phyloP scores from a whole-genome alignment of 2,888 invertebrate species.

The Imbricaverruca yamaguchii region DNA sequence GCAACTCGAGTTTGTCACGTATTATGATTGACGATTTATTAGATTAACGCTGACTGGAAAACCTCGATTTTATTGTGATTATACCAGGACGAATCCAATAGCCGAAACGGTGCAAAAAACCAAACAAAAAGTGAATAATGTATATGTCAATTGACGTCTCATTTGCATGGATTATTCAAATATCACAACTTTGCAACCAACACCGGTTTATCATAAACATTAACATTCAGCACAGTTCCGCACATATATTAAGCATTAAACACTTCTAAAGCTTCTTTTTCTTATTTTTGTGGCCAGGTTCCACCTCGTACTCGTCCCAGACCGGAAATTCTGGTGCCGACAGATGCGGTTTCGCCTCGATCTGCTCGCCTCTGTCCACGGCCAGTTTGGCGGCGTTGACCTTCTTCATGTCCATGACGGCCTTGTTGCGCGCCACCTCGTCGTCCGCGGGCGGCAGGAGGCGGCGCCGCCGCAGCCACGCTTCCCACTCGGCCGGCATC shows the following conservation, averaged over 20 bases:
- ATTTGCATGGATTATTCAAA: too few relatives aligned
- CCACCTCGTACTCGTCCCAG: background rate
- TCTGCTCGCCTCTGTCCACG: background rate
- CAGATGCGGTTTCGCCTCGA: background rate
- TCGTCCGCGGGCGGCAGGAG: conserved; percentile 22
- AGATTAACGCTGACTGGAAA: too few relatives aligned
- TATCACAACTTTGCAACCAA: background rate
- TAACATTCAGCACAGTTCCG: background rate
- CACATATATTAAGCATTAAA: too few relatives aligned
- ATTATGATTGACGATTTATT: too few relatives aligned
- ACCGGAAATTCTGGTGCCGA: background rate
- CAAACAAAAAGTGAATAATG: too few relatives aligned
- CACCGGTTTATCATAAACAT: background rate
- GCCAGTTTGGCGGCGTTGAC: conserved; percentile 7
- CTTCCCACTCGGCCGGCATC: conserved; percentile 27
- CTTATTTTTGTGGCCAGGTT: background rate
- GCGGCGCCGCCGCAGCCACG: conserved; percentile 26
- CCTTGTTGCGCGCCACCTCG: conserved; percentile 9
- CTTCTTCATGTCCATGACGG: background rate
- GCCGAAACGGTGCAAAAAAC: background rate
- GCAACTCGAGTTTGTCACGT: too few relatives aligned
- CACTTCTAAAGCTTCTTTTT: background rate
- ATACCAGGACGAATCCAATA: background rate
- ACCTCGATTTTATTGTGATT: too few relatives aligned
- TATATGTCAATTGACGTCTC: too few relatives aligned